A percentile compares a stretch with the other conserved stretches of the same genome.
phyloP scores from a whole-genome alignment of 1,140 invertebrate species.

The Stegodyphus dumicola region DNA sequence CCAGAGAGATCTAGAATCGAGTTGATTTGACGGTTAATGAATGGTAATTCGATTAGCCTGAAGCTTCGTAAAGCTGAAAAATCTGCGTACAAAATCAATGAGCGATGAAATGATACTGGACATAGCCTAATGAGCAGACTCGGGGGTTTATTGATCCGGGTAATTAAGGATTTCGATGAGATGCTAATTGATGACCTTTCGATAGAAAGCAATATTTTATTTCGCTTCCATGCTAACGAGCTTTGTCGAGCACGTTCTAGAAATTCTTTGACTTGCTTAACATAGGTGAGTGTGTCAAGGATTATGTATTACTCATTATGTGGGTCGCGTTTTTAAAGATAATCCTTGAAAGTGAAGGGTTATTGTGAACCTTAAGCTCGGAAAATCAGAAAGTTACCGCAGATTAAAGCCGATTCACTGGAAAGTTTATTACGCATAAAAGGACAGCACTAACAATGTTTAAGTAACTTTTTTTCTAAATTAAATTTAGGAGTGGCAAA shows the following conservation, averaged over 20 bases:
- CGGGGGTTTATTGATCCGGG: constrained; percentile 48
- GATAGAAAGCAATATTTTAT: constrained; percentile 55
- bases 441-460: too few species aligned
- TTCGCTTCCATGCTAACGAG: constrained; percentile 46
- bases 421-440: too few species aligned
- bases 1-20: constrained; percentile 38
- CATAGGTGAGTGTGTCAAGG: constrained; percentile 2
- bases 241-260: constrained; percentile 1
- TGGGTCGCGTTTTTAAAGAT: too few species aligned
- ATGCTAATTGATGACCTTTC: constrained; percentile 54
- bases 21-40: constrained; percentile 55
- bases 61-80: constrained; percentile 46
- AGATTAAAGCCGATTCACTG: too few species aligned
- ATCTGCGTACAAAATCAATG: constrained; percentile 51
- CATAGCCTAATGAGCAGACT: constrained; percentile 52
- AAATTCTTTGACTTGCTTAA: constrained; percentile 47
- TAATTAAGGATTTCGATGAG: constrained; percentile 59
- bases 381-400: too few species aligned
- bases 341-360: too few species aligned
- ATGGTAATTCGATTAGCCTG: constrained; percentile 34
- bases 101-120: constrained; percentile 59
- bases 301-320: constrained; percentile 20
- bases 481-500: too few species aligned
- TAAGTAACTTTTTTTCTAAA: too few species aligned
- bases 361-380: too few species aligned